Evolutionary conservation across 2,888 invertebrate genomes (phyloP).

Genomic region (Amphipyra berbera): DNA sequence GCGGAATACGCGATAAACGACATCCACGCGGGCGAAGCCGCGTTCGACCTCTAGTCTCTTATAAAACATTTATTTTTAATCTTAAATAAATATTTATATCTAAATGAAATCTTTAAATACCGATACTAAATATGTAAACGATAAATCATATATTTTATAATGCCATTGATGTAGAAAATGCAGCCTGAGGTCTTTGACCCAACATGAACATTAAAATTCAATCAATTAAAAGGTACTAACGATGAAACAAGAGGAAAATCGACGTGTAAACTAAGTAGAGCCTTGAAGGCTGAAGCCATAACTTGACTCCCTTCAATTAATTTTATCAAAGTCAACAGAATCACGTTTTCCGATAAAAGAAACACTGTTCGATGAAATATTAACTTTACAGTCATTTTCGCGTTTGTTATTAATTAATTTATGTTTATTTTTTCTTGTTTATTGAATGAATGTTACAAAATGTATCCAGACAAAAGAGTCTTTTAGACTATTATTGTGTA

Average conservation of each 20-base stretch:
- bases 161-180: constrained; percentile 13
- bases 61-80: constrained; percentile 9
- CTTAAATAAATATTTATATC: not conserved
- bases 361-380: constrained; percentile 15
- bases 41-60: too few relatives aligned
- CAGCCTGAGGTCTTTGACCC: constrained; percentile 39
- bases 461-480: not conserved
- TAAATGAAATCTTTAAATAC: constrained; percentile 12
- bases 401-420: constrained; percentile 1
- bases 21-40: too few relatives aligned
- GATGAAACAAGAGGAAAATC: constrained; percentile 36
- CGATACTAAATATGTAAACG: constrained; percentile 14
- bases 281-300: constrained; percentile 37
- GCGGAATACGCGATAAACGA: too few relatives aligned
- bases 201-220: constrained; percentile 23
- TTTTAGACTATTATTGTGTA: too few relatives aligned
- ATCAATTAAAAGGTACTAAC: constrained; percentile 18
- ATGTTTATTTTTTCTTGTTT: not conserved
- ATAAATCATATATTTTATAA: constrained; percentile 29
- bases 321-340: constrained; percentile 36
- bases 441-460: not conserved
- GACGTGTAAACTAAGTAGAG: constrained; percentile 11
- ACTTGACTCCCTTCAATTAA: constrained; percentile 39
- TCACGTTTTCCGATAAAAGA: constrained; percentile 36
- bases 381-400: constrained; percentile 2